Conservation (phyloP, 2,113 vertebrate species). For the Origma solitaria region DNA sequence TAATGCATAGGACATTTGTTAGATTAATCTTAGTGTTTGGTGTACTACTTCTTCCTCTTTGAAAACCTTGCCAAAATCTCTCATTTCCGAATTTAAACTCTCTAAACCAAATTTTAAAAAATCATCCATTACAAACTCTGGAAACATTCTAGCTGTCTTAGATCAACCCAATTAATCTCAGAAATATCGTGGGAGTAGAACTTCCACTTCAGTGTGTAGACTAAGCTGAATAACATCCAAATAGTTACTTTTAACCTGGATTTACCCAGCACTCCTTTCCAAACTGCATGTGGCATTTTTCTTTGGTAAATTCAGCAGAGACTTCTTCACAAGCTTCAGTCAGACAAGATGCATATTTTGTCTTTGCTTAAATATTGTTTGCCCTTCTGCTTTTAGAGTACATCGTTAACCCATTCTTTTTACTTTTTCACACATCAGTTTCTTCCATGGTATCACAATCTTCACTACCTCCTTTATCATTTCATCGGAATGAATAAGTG, state of each 20-base stretch:
- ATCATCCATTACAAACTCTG: background rate
- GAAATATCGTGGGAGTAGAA: background rate
- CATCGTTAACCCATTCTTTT: background rate
- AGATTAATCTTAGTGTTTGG: background rate
- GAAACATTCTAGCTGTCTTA: background rate
- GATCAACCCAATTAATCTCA: conserved; percentile 15
- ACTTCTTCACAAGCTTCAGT: background rate
- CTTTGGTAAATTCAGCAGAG: background rate
- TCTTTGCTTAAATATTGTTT: background rate
- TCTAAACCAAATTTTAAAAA: conserved; percentile 20
- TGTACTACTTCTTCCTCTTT: background rate
- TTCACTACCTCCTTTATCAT: background rate
- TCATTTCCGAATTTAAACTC: conserved; percentile 11
- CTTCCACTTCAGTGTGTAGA: background rate
- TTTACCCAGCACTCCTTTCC: background rate
- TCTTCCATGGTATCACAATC: background rate
- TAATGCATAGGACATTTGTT: background rate
- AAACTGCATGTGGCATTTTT: background rate
- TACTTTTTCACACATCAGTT: background rate
- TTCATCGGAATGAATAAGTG: background rate
- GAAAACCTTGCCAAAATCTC: conserved; percentile 14
- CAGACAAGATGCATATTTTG: background rate
- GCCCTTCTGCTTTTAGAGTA: background rate
- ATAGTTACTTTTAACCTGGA: background rate
- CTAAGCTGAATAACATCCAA: background rate